Conservation (phyloP, 2,888 invertebrate genomes). For the Lapara coniferarum region DNA sequence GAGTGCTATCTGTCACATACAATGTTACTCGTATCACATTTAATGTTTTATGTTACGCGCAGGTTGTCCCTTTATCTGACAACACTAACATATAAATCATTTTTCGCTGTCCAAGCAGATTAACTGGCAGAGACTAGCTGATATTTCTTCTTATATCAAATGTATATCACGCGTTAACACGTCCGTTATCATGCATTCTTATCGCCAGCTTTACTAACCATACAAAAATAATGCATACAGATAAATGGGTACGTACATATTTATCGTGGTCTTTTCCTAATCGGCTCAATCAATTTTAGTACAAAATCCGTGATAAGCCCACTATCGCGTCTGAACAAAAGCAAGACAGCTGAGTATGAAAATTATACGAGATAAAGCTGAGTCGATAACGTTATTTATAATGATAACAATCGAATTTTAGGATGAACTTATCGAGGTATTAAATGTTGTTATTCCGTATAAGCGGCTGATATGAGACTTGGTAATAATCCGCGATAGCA, state of each 20-base stretch:
- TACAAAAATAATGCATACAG: slow-evolving; percentile 61
- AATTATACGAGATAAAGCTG: slow-evolving; percentile 54
- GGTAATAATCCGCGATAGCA: slow-evolving; percentile 53
- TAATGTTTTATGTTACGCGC: slow-evolving; percentile 29
- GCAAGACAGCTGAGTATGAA: slow-evolving; percentile 61
- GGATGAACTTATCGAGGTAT: slow-evolving; percentile 50
- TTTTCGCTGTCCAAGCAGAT: slow-evolving; percentile 45
- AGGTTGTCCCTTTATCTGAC: slow-evolving; percentile 33
- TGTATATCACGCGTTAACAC: slow-evolving; percentile 50
- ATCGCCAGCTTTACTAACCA: slow-evolving; percentile 61
- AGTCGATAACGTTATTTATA: slow-evolving; percentile 49
- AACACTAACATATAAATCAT: slow-evolving; percentile 47
- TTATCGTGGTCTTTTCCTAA: slow-evolving; percentile 58
- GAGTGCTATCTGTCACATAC: background rate
- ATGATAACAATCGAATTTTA: slow-evolving; percentile 54
- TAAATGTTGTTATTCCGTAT: slow-evolving; percentile 59
- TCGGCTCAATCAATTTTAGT: slow-evolving; percentile 72
- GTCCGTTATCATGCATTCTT: slow-evolving; percentile 56
- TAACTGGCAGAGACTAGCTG: slow-evolving; percentile 49
- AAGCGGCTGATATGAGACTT: slow-evolving; percentile 51
- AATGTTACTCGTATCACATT: slow-evolving; percentile 16
- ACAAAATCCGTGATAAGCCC: slow-evolving; percentile 65
- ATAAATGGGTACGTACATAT: slow-evolving; percentile 33
- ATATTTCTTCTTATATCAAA: slow-evolving; percentile 44
- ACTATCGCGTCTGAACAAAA: slow-evolving; percentile 56